A percentile compares a stretch with the other conserved stretches of the same genome.
phyloP scores from a whole-genome alignment of 2,113 vertebrate species.

The Antigone vipio region DNA sequence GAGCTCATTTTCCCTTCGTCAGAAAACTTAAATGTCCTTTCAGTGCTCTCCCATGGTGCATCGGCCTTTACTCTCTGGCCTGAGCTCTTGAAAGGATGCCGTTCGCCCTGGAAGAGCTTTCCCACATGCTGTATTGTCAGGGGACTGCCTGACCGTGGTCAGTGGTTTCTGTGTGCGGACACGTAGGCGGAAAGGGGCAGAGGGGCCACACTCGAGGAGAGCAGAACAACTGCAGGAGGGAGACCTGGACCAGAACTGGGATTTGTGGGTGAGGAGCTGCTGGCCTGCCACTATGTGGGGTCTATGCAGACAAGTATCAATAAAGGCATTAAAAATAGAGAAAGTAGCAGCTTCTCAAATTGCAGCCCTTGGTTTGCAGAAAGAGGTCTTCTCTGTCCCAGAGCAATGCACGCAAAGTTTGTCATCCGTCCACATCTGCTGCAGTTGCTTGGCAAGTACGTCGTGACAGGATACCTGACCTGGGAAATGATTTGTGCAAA shows the following conservation, averaged over 20 bases:
- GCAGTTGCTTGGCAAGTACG: background rate
- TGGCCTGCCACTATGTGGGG: background rate
- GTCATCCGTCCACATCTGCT: background rate
- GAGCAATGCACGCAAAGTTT: rapidly evolving
- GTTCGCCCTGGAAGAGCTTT: constrained; percentile 17
- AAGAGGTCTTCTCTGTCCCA: background rate
- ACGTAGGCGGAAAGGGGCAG: background rate
- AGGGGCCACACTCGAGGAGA: background rate
- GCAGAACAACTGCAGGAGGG: background rate
- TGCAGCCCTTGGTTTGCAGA: background rate
- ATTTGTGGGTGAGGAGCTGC: background rate
- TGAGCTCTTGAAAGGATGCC: background rate
- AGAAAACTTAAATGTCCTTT: background rate
- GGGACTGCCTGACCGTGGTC: background rate
- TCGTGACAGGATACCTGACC: background rate
- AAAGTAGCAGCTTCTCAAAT: background rate
- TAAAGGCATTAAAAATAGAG: background rate
- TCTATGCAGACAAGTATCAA: background rate
- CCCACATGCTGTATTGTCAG: constrained; percentile 36
- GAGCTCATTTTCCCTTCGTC: background rate
- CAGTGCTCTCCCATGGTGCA: background rate
- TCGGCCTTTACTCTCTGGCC: constrained; percentile 34
- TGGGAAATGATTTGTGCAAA: background rate
- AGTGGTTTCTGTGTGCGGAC: background rate
- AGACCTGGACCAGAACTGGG: background rate